A percentile compares a stretch with the other conserved stretches of the same genome.
Conservation (phyloP, 2,888 invertebrate genomes). For the Achlya flavicornis region DNA sequence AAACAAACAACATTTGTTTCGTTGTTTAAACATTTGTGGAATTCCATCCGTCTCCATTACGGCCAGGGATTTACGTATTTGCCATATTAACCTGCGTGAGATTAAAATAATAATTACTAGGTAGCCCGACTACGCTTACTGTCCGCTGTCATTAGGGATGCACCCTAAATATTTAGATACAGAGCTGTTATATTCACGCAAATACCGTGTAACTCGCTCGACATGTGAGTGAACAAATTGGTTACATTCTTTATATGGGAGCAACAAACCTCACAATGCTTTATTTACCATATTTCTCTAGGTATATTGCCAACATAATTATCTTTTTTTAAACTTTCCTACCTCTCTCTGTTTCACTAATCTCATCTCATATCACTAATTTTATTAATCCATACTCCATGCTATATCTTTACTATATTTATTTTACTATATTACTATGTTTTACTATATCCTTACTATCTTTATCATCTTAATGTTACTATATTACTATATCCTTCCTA, state of each 20-base stretch:
- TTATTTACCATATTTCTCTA: neutral
- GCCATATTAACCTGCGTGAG: slow-evolving; percentile 6
- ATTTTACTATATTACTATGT: too few species aligned
- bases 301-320: neutral
- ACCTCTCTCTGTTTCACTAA: too few species aligned
- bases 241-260: slow-evolving; percentile 28
- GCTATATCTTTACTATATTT: too few species aligned
- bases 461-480: too few species aligned
- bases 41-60: neutral
- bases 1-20: too few species aligned
- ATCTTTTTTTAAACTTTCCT: neutral
- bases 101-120: slow-evolving; percentile 57
- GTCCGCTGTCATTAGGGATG: slow-evolving; percentile 36
- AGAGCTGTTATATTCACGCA: slow-evolving; percentile 16
- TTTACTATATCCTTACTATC: too few species aligned
- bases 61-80: neutral
- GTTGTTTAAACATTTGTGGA: neutral
- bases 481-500: too few species aligned
- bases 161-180: slow-evolving; percentile 55
- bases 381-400: too few species aligned
- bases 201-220: slow-evolving; percentile 13
- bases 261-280: neutral
- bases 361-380: too few species aligned
- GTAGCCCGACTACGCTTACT: slow-evolving; percentile 24
- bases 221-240: slow-evolving; percentile 29